Base-by-base conservation (phyloP, 1,140 invertebrate genomes). In the Parasteatoda tepidariorum region DNA sequence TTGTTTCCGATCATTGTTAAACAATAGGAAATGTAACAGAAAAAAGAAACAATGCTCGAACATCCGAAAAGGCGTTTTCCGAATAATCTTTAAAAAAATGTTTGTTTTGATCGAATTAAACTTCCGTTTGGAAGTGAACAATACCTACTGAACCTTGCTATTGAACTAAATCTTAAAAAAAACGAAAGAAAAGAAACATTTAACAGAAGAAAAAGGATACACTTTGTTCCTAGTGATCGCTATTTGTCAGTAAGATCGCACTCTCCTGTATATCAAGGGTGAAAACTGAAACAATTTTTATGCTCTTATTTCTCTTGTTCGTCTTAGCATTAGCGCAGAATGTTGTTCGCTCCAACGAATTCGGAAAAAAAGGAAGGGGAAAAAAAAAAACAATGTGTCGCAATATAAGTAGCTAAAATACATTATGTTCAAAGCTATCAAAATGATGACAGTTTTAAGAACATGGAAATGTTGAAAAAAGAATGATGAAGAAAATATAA, bases 381-480 rank as follows among this genome's bases (percentile, higher is more conserved):
- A 48, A 31, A 22, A 2, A 18, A 3, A 24, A 33, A 26, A 31
- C 34, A 41, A 18, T 15, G 33, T 33, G 64, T 26, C 31, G 6
- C 18, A 68, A 54, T 68, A 79, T 79, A 79, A 79, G 76, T 79
- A 68, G 76, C 76, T 68, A 24, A 68, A 64, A 79, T 79, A 68
- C 76, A 79, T 79, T 79, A 79, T 79, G 76, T 79, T 79, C 76
- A 34, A 28, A 68, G 64, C 76, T 79, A 79, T 79, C 76, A 79
- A 68, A 79, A 68, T 79, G 64, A 79, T 68, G 76, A 79, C 76
- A 79, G 62, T 79, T 79, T 57, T 67, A 68, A 79, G 64, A 68
- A 79, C 9, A n/a, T n/a, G n/a, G 33, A 11, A 79, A 57, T 15
- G 59, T 55, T 66, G 41, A 78, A 64, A 64, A 57, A 48, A n/a